A percentile compares a stretch with the other conserved stretches of the same genome.
These are phyloP conservation scores for Nebria salina DNA, from an alignment of 2,888 invertebrate species.

Conservation along the genomic window DNA sequence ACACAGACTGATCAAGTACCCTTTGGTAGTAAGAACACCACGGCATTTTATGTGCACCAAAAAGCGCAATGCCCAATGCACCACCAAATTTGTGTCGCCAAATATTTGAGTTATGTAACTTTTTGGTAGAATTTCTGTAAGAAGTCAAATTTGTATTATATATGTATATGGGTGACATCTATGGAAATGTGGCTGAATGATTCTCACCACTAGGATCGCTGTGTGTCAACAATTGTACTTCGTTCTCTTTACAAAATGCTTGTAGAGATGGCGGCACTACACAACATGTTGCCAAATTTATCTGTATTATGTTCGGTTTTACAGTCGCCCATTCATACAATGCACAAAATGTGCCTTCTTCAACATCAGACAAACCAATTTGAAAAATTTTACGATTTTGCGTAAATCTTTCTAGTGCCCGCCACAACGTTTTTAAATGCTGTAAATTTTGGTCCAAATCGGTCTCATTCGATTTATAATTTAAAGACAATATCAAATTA, in stretches of 20 bases:
- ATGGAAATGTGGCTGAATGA: conserved; percentile 30
- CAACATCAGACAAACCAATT: conserved; percentile 90
- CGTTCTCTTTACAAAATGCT: conserved; percentile 88
- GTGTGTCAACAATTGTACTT: conserved; percentile 93
- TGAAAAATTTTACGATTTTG: conserved; percentile 72
- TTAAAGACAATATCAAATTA: conserved; percentile 83
- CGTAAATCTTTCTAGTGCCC: conserved; percentile 77
- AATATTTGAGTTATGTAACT: conserved; percentile 70
- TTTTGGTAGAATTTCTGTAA: conserved; percentile 66
- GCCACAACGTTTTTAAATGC: conserved; percentile 81
- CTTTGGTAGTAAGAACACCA: conserved; percentile 90
- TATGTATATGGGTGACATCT: conserved; percentile 48
- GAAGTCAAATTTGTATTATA: conserved; percentile 21
- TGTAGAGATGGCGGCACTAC: conserved; percentile 92
- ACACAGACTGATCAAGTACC: conserved; percentile 74
- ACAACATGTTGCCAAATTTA: conserved; percentile 92
- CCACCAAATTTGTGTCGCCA: conserved; percentile 60
- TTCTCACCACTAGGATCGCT: conserved; percentile 87
- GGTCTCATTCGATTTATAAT: conserved; percentile 58
- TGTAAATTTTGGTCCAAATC: conserved; percentile 63
- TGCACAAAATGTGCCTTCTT: conserved; percentile 79
- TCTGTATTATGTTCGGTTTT: conserved; percentile 90
- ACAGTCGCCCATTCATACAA: conserved; percentile 81
- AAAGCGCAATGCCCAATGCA: conserved; percentile 86
- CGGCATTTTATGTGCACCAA: conserved; percentile 91